Base-by-base conservation (phyloP, 2,797 vertebrate genomes). In the Poecilia picta region DNA sequence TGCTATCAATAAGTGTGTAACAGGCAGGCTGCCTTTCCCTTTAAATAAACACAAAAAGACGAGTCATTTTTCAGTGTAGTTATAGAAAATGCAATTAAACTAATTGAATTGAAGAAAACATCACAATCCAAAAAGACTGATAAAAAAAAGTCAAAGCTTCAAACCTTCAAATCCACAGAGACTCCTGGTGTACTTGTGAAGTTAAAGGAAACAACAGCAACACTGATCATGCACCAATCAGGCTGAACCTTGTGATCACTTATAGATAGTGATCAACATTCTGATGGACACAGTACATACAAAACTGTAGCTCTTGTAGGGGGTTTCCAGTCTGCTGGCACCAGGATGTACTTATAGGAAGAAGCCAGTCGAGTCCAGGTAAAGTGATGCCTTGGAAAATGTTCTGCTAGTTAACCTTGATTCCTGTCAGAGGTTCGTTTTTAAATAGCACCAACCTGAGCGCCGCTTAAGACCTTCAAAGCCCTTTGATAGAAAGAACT, bases 21-120 rank as follows among this genome's bases (percentile, higher is more conserved):
- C 95, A 95, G 91, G 89, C 85, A 93, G 90, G 88, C 93, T 94
- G 90, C 94, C 94, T 94, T 91, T 93, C 88, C 89, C 91, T 95
- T 93, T 95, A 95, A 96, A 96, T 95, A 95, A 91, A 91, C 91
- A 91, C 89, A 93, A 95, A 95, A 95, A 94, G 94, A 95, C 94
- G 94, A 92, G 89, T 88, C 83, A 90, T 92, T 91, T 93, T 91
- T 87, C 88, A 82, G 87, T 81, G 87, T 90, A 95, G 93, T 95
- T 95, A 95, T 94, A 93, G 91, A 89, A 94, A 89, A 94, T 91
- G 82, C 92, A 92, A 93, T 94, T 91, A 94, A 91, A 88, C 85
- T 55, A 85, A 80, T 79, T 89, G 80, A 83, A 85, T 83, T 91
- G 90, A 83, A 78, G 62, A 81, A 85, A 85, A 72, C 77, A 88